Base-by-base conservation (phyloP, 1,140 invertebrate genomes). In the Tenebrio molitor region DNA sequence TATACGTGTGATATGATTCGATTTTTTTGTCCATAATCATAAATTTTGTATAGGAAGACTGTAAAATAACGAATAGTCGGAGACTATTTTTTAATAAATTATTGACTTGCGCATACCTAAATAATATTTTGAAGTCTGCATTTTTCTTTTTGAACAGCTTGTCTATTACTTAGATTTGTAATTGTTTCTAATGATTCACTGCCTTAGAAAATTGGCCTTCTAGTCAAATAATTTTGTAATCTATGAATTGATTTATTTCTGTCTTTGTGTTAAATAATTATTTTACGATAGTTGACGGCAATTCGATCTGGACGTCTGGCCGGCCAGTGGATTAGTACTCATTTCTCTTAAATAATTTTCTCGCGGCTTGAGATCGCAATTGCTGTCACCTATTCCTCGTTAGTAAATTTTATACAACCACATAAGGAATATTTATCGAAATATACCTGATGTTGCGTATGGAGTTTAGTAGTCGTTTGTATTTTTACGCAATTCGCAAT, bases 121-220 rank as follows among this genome's bases (percentile, higher is more conserved):
- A 58, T 58, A 19, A 46, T 46, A 16, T 58, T 58, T 58, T 58
- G 29, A 58, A 58, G 50, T 58, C 50, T 58, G 50, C 50, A 58
- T 58, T 58, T n/a, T 58, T 29, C 12, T 25, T 58, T n/a, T 4
- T 19, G 5, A 29, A 25, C 12, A 17, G 50, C 50, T 58, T 58
- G n/a, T 58, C 23, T 25, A 8, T 58, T 29, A 17, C 10, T 58
- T 58, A 29, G 23, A 14, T 10, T 29, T 58, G 50, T 58, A 58
- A 58, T 16, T 41, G 15, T 66, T 66, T 42, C 10, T 39, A 39
- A 44, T 19, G 16, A 68, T 68, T 46, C 65, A 68, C 65, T 68
- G 65, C 65, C 65, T 68, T 46, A 68, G 15, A 68, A 68, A 68
- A 68, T 68, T 68, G 41, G 41, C 42, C 65, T 68, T 68, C 65